A percentile compares a stretch with the other conserved stretches of the same genome.
phyloP scores from a whole-genome alignment of 2,888 invertebrate species.

The Agonopterix heracliana region DNA sequence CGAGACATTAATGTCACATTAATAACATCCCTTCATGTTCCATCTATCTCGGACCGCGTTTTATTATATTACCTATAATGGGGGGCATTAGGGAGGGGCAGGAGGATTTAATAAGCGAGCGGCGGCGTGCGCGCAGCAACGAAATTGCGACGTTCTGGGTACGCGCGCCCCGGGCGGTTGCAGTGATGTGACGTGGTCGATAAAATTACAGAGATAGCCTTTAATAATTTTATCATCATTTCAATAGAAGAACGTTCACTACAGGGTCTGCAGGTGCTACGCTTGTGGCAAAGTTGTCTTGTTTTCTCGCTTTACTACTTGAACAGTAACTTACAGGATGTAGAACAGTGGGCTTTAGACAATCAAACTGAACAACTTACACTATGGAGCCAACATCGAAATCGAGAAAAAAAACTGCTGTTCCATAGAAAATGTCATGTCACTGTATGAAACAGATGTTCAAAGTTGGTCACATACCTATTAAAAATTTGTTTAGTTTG shows the following conservation, averaged over 20 bases:
- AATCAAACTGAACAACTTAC: too few species aligned
- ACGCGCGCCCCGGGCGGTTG: constrained; percentile 47
- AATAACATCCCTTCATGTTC: constrained; percentile 28
- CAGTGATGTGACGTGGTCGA: constrained; percentile 24
- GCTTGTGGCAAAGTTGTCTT: not conserved
- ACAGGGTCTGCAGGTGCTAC: not conserved
- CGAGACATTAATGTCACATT: constrained; percentile 41
- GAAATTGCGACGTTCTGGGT: constrained; percentile 55
- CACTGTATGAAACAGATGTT: too few species aligned
- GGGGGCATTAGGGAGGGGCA: constrained; percentile 69
- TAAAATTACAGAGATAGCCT: not conserved
- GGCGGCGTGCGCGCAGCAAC: constrained; percentile 40
- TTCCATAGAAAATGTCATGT: too few species aligned
- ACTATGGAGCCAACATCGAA: too few species aligned
- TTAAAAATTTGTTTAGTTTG: too few species aligned
- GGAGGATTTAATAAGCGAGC: constrained; percentile 70
- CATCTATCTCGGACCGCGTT: constrained; percentile 27
- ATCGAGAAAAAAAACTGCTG: too few species aligned
- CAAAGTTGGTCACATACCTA: too few species aligned
- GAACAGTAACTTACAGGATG: too few species aligned
- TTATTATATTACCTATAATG: constrained; percentile 71
- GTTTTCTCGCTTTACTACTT: too few species aligned
- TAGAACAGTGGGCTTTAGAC: too few species aligned
- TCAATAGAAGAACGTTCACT: not conserved
- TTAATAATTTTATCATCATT: not conserved